phyloP scores from a whole-genome alignment of 1,140 invertebrate genomes.

The Triops longicaudatus region DNA sequence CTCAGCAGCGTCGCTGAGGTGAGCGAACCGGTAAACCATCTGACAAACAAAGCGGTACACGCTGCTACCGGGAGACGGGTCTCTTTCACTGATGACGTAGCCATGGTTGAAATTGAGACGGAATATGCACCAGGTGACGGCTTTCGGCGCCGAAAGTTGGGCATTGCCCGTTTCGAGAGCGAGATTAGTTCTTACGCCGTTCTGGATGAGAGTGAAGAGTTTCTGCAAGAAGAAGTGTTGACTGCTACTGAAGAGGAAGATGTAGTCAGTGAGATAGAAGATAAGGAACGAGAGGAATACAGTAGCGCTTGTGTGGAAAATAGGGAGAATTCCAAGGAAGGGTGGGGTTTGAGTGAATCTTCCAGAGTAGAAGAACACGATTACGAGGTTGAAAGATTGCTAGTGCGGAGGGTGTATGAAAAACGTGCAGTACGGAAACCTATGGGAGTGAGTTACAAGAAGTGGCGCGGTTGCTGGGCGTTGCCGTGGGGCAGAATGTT shows the following conservation, averaged over 20 bases:
- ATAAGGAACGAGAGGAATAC: no score
- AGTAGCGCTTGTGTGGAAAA: no score
- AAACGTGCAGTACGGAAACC: neutral
- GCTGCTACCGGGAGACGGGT: neutral
- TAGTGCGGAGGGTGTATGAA: neutral
- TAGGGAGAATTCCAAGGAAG: no score
- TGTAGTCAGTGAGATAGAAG: neutral
- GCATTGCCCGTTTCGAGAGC: neutral
- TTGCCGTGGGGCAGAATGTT: neutral
- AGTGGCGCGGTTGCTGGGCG: neutral
- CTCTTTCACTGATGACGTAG: conserved; percentile 3
- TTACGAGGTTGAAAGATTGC: neutral
- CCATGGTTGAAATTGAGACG: conserved; percentile 19
- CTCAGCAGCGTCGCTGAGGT: neutral
- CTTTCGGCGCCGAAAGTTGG: conserved; percentile 15
- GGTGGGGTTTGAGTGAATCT: no score
- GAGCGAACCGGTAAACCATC: neutral
- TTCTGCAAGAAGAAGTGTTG: neutral
- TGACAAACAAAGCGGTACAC: neutral
- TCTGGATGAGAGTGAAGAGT: neutral
- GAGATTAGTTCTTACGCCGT: conserved; percentile 4
- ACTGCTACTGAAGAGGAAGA: neutral
- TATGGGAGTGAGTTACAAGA: neutral
- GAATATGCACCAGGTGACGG: conserved; percentile 18
- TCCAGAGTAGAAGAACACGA: neutral